These are phyloP conservation scores for Pseudorectes ferrugineus DNA, from an alignment of 2,113 vertebrate genomes.

Conservation along the genomic window DNA sequence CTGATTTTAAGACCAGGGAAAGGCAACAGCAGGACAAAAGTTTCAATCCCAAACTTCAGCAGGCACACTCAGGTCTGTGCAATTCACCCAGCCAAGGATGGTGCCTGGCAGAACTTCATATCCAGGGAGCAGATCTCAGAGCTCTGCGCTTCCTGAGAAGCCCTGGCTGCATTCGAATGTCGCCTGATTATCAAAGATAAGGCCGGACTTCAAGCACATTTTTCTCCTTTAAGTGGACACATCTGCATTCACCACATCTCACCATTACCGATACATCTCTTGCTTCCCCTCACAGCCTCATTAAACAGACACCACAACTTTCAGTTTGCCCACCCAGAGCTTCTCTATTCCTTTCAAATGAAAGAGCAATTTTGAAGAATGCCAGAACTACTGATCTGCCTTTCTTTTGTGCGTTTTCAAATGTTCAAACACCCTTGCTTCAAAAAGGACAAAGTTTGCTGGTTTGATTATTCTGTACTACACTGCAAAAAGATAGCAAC, in stretches of 20 bases:
- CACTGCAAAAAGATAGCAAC: not conserved
- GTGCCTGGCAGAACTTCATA: not conserved
- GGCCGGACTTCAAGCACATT: not conserved
- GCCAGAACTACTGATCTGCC: slow-evolving; percentile 18
- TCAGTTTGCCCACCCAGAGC: slow-evolving; percentile 34
- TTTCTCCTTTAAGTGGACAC: not conserved
- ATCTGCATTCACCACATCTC: not conserved
- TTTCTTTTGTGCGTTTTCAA: slow-evolving; percentile 32
- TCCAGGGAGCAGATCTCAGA: not conserved
- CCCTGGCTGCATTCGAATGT: not conserved
- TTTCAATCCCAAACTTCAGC: not conserved
- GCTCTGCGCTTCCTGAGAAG: not conserved
- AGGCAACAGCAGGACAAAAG: not conserved
- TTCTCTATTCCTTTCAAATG: slow-evolving; percentile 31
- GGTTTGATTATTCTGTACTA: slow-evolving; percentile 7
- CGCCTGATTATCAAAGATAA: not conserved
- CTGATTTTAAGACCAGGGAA: too few species aligned
- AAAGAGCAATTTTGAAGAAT: slow-evolving; percentile 48
- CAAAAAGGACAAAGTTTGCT: slow-evolving; percentile 20
- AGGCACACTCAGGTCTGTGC: not conserved
- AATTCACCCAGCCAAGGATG: not conserved
- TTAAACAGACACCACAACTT: slow-evolving; percentile 1
- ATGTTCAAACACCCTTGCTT: slow-evolving; percentile 21
- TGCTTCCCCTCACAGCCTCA: not conserved
- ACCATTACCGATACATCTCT: not conserved